A percentile compares a stretch with the other conserved stretches of the same genome.
Conservation (phyloP, 2,113 vertebrate species). For the Cathartes aura region DNA sequence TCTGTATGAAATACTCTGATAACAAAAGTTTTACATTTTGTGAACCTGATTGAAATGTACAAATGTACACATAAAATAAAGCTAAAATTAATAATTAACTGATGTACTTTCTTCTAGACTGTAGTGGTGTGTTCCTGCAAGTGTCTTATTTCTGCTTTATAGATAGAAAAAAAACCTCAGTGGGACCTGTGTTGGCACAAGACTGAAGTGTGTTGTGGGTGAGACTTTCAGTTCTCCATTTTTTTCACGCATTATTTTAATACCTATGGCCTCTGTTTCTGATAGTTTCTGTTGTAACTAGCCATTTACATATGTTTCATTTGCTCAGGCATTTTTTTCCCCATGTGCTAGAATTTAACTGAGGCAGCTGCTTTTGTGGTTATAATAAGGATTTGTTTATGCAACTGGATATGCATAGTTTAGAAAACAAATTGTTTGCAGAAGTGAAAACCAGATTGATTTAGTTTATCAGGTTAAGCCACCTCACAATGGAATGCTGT, state of each 20-base stretch:
- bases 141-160: neutral
- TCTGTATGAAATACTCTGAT: neutral
- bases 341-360: neutral
- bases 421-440: neutral
- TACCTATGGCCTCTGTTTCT: neutral
- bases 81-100: neutral
- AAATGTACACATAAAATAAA: conserved; percentile 30
- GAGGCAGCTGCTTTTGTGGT: neutral
- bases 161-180: neutral
- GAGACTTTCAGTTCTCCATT: neutral
- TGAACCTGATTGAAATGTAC: neutral
- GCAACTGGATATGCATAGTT: neutral
- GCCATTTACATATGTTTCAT: too few species aligned
- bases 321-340: too few species aligned
- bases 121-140: neutral
- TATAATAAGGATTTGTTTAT: neutral
- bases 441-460: neutral
- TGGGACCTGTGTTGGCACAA: neutral
- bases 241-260: neutral
- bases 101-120: neutral
- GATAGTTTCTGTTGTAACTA: too few species aligned
- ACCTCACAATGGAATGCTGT: neutral
- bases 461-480: neutral
- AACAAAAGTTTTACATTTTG: neutral
- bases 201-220: neutral